Percentiles rank a stretch among this genome's conserved stretches.
Conservation (phyloP, 2,888 invertebrate species). For the Conomelus anceps region DNA sequence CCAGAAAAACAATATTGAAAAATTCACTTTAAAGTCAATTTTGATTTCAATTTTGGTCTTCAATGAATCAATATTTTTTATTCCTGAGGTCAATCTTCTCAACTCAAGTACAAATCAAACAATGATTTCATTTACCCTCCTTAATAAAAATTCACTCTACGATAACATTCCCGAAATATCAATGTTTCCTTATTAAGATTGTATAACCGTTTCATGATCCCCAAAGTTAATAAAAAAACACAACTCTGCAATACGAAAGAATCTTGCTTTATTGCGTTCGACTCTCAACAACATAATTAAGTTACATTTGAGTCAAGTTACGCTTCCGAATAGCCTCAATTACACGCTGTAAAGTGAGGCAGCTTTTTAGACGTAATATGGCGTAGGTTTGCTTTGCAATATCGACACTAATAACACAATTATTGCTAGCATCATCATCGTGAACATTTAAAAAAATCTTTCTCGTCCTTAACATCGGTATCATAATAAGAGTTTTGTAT, state of each 20-base stretch:
- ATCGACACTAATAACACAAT: too few species aligned
- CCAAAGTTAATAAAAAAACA: neutral
- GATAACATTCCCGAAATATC: too few species aligned
- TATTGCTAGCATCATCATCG: too few species aligned
- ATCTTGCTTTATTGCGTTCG: neutral
- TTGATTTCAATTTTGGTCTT: too few species aligned
- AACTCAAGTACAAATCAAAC: too few species aligned
- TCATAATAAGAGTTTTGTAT: too few species aligned
- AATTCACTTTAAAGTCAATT: too few species aligned
- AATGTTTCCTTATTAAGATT: too few species aligned
- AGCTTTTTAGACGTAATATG: neutral
- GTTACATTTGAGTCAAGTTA: neutral
- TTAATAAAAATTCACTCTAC: neutral
- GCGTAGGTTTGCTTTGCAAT: neutral
- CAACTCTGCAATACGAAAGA: neutral
- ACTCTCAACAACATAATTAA: neutral
- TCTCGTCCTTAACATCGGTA: neutral
- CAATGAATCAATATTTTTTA: too few species aligned
- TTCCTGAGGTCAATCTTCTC: too few species aligned
- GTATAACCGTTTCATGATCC: neutral
- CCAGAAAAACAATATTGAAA: too few species aligned
- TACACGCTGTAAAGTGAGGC: neutral
- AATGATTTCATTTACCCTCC: too few species aligned
- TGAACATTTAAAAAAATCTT: neutral
- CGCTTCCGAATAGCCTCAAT: neutral